Evolutionary conservation across 2,888 invertebrate species (phyloP), one percentile per base, ranked within the genome.

Genomic region (Physocephala rufipes): DNA sequence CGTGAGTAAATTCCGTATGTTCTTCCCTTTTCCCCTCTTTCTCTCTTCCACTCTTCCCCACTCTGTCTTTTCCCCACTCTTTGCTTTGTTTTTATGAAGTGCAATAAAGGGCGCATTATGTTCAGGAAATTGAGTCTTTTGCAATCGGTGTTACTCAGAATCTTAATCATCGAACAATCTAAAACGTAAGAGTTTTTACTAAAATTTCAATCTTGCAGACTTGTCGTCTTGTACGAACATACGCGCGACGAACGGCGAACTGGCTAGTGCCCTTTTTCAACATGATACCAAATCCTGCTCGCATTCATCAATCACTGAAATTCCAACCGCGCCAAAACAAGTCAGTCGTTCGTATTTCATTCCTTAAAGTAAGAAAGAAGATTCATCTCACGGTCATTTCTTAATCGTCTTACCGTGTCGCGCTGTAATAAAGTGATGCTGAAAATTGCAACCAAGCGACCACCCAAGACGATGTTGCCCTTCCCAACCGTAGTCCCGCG

Each of bases 381-480:
- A 24, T 58, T 28, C 58, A 47, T 66, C 66, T 53, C 51, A 62
- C 62, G 68, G 62, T 36, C 68, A 62, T 24, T 36, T 68, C 51
- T 51, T 62, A 62, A 45, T 63, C 63, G 21, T 51, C 62, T 51
- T 51, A 58, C 62, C 68, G 51, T 68, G 68, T 68, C 51, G 68
- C 68, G 68, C 28, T 62, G 68, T 68, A 68, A 68, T 68, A 68
- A 68, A 68, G 68, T 68, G 68, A 68, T 68, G 68, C 67, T 67
- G 66, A 67, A 79, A 78, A 79, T 74, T 76, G 63, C 63, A 81
- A 80, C 80, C 80, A 80, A 75, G 63, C 63, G 81, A 80, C 80
- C 80, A 80, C 80, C 80, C 80, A 80, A 81, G 80, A 76, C 72
- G 81, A 73, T 74, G 77, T 77, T n/a, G 74, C 78, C 75, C 74